Evolutionary conservation across 2,888 invertebrate species (phyloP).

Genomic region (Euplexia lucipara): DNA sequence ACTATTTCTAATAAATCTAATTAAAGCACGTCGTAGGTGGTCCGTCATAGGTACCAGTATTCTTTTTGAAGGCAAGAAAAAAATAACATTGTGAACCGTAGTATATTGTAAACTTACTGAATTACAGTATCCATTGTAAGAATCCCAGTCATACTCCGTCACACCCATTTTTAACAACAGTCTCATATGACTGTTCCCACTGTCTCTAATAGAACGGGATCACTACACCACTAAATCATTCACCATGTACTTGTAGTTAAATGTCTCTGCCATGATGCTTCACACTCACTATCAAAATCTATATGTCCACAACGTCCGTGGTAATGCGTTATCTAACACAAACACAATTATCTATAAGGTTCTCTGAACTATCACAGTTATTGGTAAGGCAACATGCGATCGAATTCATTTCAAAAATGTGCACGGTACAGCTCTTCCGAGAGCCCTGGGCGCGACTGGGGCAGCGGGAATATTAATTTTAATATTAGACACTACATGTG

Average conservation of each 20-base stretch:
- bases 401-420: conserved; percentile 79
- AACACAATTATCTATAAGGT: conserved; percentile 83
- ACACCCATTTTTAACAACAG: conserved; percentile 86
- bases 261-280: conserved; percentile 68
- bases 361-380: conserved; percentile 76
- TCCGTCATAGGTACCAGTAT: background rate
- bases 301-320: conserved; percentile 71
- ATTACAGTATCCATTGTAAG: conserved; percentile 86
- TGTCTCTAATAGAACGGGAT: conserved; percentile 72
- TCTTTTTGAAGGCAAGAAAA: background rate
- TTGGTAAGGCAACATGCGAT: conserved; percentile 78
- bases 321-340: conserved; percentile 83
- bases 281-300: conserved; percentile 68
- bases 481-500: conserved; percentile 85
- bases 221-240: conserved; percentile 74
- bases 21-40: conserved; percentile 20
- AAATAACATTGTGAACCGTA: background rate
- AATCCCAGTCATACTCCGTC: conserved; percentile 88
- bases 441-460: conserved; percentile 87
- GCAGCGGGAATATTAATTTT: conserved; percentile 88
- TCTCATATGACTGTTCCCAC: conserved; percentile 69
- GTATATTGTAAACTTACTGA: conserved; percentile 79
- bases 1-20: conserved; percentile 1
- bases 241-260: conserved; percentile 68
- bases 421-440: conserved; percentile 80